Percentiles rank a stretch among this genome's conserved stretches.
Conservation (phyloP, 2,888 invertebrate genomes). For the Portevinia maculata region DNA sequence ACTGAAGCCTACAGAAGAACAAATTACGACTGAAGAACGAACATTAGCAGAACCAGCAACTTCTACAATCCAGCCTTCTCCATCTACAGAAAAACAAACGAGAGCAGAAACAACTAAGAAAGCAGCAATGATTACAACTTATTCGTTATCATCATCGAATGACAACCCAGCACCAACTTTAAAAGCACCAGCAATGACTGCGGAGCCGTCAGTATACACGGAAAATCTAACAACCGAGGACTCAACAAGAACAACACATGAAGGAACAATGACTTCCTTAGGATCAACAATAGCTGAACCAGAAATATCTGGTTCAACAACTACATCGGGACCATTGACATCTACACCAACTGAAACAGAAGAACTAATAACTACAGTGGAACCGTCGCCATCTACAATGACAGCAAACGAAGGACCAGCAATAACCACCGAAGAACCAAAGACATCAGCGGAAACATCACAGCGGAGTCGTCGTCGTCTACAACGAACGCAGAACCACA, state of each 20-base stretch:
- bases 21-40: too few species aligned
- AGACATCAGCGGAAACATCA: too few species aligned
- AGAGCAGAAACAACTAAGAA: too few species aligned
- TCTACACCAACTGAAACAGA: not conserved
- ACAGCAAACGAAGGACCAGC: not conserved
- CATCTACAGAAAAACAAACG: too few species aligned
- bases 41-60: too few species aligned
- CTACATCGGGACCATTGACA: not conserved
- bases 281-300: not conserved
- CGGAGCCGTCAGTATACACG: not conserved
- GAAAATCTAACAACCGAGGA: not conserved
- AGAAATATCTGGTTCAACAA: not conserved
- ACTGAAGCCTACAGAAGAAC: too few species aligned
- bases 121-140: too few species aligned
- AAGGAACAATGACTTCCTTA: not conserved
- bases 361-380: not conserved
- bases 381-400: not conserved
- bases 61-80: too few species aligned
- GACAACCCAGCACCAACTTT: not conserved
- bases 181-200: not conserved
- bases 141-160: too few species aligned
- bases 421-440: not conserved
- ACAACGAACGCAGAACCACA: not conserved
- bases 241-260: not conserved
- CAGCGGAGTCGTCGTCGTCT: not conserved